These are phyloP conservation scores for Temnothorax longispinosus DNA, from an alignment of 1,140 invertebrate genomes.

Conservation along the genomic window DNA sequence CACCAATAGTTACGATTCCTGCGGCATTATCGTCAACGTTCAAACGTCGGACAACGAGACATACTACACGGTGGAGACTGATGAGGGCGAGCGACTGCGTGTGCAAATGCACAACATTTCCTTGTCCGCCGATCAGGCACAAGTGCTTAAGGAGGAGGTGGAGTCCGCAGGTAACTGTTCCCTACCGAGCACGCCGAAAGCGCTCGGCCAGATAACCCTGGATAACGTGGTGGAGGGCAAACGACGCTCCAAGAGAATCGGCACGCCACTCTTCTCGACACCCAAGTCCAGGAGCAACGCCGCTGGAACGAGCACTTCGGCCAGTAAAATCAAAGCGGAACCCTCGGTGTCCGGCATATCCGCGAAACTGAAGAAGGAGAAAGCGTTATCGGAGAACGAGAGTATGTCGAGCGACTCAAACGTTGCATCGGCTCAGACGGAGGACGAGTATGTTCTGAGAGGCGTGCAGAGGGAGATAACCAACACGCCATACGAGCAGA, in stretches of 20 bases:
- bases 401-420: constrained; percentile 65
- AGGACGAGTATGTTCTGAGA: constrained; percentile 78
- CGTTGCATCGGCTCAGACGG: neutral
- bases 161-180: constrained; percentile 58
- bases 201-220: constrained; percentile 74
- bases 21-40: constrained; percentile 77
- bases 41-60: constrained; percentile 51
- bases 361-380: constrained; percentile 29
- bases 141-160: constrained; percentile 76
- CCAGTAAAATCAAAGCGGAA: constrained; percentile 25
- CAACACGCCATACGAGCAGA: constrained; percentile 79
- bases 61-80: constrained; percentile 75
- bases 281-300: constrained; percentile 61
- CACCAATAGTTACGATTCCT: constrained; percentile 75
- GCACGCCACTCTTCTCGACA: constrained; percentile 59
- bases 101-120: constrained; percentile 79
- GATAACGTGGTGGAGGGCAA: constrained; percentile 81
- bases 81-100: constrained; percentile 74
- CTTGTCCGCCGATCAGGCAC: constrained; percentile 79
- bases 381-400: constrained; percentile 56
- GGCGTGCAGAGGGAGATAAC: constrained; percentile 86
- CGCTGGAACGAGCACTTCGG: neutral
- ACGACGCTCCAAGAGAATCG: constrained; percentile 75
- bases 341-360: constrained; percentile 71
- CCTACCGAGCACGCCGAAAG: constrained; percentile 76